Base-by-base conservation (phyloP, 2,797 vertebrate species). In the Hydrophis major region DNA sequence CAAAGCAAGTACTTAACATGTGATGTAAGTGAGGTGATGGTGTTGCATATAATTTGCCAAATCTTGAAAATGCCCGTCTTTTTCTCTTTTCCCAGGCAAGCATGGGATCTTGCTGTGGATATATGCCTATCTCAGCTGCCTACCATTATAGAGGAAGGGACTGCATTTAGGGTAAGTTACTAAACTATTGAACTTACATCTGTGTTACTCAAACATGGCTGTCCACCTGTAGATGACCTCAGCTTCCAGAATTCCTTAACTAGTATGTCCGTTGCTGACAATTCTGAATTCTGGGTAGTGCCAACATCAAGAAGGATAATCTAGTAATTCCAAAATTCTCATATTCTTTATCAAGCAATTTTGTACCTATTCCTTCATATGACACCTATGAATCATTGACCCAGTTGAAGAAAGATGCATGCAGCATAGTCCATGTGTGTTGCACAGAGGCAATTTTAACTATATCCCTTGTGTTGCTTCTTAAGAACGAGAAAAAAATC, bases 71-170 rank as follows among this genome's bases (percentile, higher is more conserved):
- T 86, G 0, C 25, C 87, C 37, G 0, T 86, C 1, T 88, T 83
- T 66, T 47, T 89, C 47, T 92, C 88, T 94, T 60, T 88, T 92
- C 93, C 0, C 96, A 99, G 99, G 99, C 99, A 99, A 96, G 99
- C 99, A 0, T 99, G 99, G 99, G 99, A 99, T 97, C 98, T 99
- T 0, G 99, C 99, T 0, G 99, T 99, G 94, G 99, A 99, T 97
- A 99, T 99, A 92, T 99, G 99, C 96, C 99, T 99, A 92, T 99
- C 99, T 93, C 99, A 99, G 95, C 97, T 99, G 92, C 99, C 99
- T 4, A 99, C 99, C 50, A 99, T 99, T 96, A 99, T 99, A 1
- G 99, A 99, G 96, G 99, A 99, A 92, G 99, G 99, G 95, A 99
- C 99, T 0, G 98, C 99, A 28, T 99, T 99, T 96, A 98, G 99